A percentile compares a stretch with the other conserved stretches of the same genome.
phyloP scores from a whole-genome alignment of 2,797 vertebrate genomes.

The Bufotes viridis region DNA sequence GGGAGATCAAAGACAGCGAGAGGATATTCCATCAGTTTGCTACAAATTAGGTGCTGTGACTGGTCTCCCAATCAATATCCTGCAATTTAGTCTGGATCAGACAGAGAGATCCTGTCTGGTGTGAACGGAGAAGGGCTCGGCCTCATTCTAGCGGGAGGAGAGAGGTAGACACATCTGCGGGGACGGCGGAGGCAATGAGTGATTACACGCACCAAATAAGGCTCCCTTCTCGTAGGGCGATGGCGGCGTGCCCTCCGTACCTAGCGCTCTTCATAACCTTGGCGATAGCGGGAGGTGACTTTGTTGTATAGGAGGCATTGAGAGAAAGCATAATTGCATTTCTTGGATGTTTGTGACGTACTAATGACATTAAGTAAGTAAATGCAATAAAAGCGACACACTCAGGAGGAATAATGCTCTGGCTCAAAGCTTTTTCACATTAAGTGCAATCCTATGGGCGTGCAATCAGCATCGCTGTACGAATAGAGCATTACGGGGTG shows the following conservation, averaged over 20 bases:
- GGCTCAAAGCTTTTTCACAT: neutral
- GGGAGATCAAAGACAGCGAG: constrained; percentile 47
- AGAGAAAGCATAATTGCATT: constrained; percentile 17
- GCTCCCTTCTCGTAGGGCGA: neutral
- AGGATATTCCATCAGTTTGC: constrained; percentile 51
- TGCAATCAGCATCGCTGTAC: neutral
- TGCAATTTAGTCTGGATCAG: constrained; percentile 56
- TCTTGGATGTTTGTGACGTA: constrained; percentile 17
- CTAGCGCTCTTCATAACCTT: constrained; percentile 21
- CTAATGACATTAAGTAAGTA: constrained; percentile 24
- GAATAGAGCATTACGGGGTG: neutral
- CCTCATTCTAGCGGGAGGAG: neutral
- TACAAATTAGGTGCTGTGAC: constrained; percentile 47
- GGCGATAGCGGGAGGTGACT: constrained; percentile 15
- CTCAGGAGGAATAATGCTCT: neutral
- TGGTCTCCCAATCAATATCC: constrained; percentile 51
- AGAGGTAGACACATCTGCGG: neutral
- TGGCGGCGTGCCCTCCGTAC: neutral
- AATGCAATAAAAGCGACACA: constrained; percentile 13
- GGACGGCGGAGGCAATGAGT: constrained; percentile 21
- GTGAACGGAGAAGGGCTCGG: neutral
- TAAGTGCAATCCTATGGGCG: neutral
- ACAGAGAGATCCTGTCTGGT: constrained; percentile 24
- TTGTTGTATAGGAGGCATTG: neutral
- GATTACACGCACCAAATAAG: constrained; percentile 19